Percentiles rank a stretch among this genome's conserved stretches.
phyloP scores from a whole-genome alignment of 2,113 vertebrate genomes.

The Ivindomyrus marchei region DNA sequence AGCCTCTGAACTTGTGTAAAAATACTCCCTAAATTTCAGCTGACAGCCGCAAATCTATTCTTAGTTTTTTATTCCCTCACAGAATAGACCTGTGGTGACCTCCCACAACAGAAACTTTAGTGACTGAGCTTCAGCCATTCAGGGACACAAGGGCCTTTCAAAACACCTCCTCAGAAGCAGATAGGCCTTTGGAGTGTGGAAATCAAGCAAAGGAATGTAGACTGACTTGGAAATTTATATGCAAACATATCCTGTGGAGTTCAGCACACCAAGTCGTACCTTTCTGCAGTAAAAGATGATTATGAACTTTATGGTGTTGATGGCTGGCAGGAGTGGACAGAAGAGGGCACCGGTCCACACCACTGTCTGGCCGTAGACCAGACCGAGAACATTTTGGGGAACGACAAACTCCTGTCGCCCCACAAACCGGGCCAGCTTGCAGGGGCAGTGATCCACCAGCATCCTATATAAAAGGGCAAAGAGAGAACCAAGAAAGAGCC shows the following conservation, averaged over 20 bases:
- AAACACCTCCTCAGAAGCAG: background rate
- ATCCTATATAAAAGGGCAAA: conserved; percentile 52
- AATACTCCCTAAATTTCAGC: conserved; percentile 3
- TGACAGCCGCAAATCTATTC: background rate
- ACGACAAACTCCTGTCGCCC: conserved; percentile 76
- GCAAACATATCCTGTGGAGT: background rate
- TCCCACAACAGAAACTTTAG: background rate
- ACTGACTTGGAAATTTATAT: background rate
- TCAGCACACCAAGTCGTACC: conserved; percentile 46
- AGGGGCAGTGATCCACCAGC: conserved; percentile 62
- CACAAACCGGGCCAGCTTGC: conserved; percentile 49
- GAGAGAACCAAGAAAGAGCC: background rate
- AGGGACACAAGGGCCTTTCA: background rate
- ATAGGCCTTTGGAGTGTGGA: background rate
- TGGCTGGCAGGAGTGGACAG: conserved; percentile 74
- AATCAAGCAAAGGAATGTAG: background rate
- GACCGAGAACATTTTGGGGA: conserved; percentile 67
- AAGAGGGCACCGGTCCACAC: conserved; percentile 81
- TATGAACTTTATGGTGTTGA: conserved; percentile 74
- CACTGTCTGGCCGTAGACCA: conserved; percentile 77
- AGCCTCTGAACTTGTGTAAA: background rate
- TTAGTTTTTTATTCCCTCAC: background rate
- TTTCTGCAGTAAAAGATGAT: conserved; percentile 76
- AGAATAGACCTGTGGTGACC: background rate
- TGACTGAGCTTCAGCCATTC: background rate